phyloP scores from a whole-genome alignment of 2,797 vertebrate species.

The Malacoraja senta region DNA sequence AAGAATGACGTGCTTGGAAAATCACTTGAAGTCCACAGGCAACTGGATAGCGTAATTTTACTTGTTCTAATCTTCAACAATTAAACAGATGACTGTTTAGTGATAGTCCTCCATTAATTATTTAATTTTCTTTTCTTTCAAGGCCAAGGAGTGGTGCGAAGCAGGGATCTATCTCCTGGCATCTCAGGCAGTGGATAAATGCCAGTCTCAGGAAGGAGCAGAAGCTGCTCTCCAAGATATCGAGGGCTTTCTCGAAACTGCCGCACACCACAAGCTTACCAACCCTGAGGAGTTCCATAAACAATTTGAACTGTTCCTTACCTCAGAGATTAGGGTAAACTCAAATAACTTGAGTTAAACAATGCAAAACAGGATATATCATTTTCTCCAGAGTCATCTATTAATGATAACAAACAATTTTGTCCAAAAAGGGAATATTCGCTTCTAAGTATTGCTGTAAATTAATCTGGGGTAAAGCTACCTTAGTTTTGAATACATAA shows the following conservation, averaged over 20 bases:
- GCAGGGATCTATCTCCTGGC: conserved; percentile 87
- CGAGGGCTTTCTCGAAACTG: conserved; percentile 70
- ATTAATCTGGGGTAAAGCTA: background rate
- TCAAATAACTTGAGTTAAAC: background rate
- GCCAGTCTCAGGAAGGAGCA: conserved; percentile 89
- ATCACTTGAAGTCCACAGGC: conserved; percentile 74
- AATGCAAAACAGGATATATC: background rate
- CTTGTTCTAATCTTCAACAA: background rate
- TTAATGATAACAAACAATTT: background rate
- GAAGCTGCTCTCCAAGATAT: conserved; percentile 82
- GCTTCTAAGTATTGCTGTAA: background rate
- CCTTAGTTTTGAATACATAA: background rate
- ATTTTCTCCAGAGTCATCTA: background rate
- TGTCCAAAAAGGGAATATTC: background rate
- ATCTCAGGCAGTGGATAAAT: conserved; percentile 91
- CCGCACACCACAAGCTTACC: conserved; percentile 69
- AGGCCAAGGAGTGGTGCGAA: conserved; percentile 92
- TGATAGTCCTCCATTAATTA: background rate
- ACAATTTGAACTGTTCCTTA: conserved; percentile 78
- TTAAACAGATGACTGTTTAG: background rate
- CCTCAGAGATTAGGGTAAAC: conserved; percentile 74
- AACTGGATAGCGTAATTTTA: conserved; percentile 74
- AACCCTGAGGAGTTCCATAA: conserved; percentile 77
- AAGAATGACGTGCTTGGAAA: conserved; percentile 75
- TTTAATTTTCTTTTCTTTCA: conserved; percentile 42